phyloP scores from a whole-genome alignment of 2,888 invertebrate species.

The Microctonus aethiopoides region DNA sequence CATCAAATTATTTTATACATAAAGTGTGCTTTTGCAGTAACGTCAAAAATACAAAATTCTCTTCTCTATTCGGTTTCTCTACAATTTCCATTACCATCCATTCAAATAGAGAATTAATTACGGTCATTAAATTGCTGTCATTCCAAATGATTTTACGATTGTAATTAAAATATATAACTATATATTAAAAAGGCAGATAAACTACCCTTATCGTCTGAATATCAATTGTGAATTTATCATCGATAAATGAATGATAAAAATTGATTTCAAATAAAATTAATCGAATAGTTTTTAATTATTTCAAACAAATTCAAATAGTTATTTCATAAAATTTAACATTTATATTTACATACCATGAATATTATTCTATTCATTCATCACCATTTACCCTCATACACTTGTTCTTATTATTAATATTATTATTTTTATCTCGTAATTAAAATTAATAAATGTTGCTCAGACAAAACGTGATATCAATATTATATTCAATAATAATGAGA shows the following conservation, averaged over 20 bases:
- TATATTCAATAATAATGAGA: constrained; percentile 49
- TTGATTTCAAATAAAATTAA: not conserved
- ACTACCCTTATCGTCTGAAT: not conserved
- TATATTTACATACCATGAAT: constrained; percentile 10
- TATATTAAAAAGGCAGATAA: not conserved
- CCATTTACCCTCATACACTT: constrained; percentile 9
- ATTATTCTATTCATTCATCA: not conserved
- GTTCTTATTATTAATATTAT: constrained; percentile 16
- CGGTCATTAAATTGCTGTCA: not conserved
- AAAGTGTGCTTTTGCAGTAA: no score
- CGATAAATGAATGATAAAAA: not conserved
- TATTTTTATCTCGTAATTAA: no score
- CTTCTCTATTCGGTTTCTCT: no score
- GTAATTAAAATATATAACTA: not conserved
- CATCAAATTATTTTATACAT: no score
- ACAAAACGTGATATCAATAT: no score
- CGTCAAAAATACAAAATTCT: no score
- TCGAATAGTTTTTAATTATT: not conserved
- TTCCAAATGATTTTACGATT: not conserved
- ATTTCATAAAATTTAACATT: not conserved
- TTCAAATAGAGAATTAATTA: not conserved
- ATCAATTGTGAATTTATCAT: not conserved
- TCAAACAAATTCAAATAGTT: constrained; percentile 35
- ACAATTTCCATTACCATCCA: no score
- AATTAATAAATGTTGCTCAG: no score